phyloP scores from a whole-genome alignment of 2,888 invertebrate genomes.

The Nephrotoma flavescens region DNA sequence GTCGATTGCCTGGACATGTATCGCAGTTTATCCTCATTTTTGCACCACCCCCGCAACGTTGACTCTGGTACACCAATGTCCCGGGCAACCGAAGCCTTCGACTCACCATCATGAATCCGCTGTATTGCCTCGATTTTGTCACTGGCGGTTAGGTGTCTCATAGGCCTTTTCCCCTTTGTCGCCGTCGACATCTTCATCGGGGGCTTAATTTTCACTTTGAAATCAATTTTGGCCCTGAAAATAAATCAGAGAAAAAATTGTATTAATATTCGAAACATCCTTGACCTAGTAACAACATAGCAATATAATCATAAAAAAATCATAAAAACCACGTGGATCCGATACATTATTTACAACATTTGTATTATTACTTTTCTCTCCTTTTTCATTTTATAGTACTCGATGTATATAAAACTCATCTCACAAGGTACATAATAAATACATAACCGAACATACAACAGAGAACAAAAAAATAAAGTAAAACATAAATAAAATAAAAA shows the following conservation, averaged over 20 bases:
- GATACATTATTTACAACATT: neutral
- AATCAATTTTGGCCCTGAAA: conserved; percentile 1
- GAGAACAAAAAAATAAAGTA: neutral
- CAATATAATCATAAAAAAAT: neutral
- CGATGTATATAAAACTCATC: neutral
- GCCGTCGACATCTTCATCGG: conserved; percentile 16
- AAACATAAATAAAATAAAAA: neutral
- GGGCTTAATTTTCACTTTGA: neutral
- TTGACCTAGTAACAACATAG: neutral
- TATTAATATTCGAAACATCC: neutral
- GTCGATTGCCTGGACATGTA: conserved; percentile 56
- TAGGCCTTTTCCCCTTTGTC: conserved; percentile 61
- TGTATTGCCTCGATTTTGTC: conserved; percentile 72
- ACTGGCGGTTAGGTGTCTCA: conserved; percentile 57
- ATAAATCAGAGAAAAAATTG: neutral
- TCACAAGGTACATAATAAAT: neutral
- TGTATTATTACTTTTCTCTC: neutral
- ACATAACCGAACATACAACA: neutral
- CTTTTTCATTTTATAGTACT: neutral
- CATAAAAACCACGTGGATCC: conserved; percentile 1
- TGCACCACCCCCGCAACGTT: conserved; percentile 76
- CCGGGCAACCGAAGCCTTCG: conserved; percentile 71
- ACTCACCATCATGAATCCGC: conserved; percentile 70
- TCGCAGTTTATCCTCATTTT: conserved; percentile 63
- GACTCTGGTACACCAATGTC: conserved; percentile 79